phyloP scores from a whole-genome alignment of 2,113 vertebrate genomes.

The Anoura caudifer region DNA sequence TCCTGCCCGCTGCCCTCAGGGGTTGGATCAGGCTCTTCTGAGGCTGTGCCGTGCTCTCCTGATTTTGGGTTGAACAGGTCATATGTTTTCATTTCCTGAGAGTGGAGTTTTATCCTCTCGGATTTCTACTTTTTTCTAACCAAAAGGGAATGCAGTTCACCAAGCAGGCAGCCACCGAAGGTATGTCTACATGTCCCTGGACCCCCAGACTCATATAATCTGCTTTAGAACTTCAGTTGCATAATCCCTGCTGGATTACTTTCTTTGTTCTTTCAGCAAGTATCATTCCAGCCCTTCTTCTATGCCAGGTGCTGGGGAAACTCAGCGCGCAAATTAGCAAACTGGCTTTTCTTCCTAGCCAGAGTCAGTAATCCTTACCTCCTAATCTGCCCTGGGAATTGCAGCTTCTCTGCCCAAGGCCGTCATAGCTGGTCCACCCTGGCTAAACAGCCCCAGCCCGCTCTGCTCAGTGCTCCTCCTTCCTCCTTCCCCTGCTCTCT shows the following conservation, averaged over 20 bases:
- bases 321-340: not conserved
- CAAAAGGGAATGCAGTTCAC: not conserved
- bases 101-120: not conserved
- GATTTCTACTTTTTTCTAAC: constrained; percentile 40
- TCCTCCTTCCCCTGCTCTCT: rapidly evolving
- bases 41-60: not conserved
- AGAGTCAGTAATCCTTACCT: not conserved
- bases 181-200: not conserved
- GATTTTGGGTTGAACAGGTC: not conserved
- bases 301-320: not conserved
- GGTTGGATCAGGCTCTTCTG: not conserved
- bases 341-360: not conserved
- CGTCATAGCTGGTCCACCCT: not conserved
- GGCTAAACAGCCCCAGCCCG: not conserved
- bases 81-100: constrained; percentile 36
- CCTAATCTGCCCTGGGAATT: not conserved
- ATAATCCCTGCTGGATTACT: not conserved
- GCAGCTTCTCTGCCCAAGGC: not conserved
- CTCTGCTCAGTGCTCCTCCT: too few species aligned
- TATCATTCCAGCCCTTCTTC: not conserved
- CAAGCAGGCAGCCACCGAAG: not conserved
- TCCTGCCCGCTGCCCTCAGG: not conserved
- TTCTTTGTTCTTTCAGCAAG: not conserved
- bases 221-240: not conserved
- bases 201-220: not conserved